Evolutionary conservation across 2,113 vertebrate species (phyloP).

Genomic region (Aix galericulata): DNA sequence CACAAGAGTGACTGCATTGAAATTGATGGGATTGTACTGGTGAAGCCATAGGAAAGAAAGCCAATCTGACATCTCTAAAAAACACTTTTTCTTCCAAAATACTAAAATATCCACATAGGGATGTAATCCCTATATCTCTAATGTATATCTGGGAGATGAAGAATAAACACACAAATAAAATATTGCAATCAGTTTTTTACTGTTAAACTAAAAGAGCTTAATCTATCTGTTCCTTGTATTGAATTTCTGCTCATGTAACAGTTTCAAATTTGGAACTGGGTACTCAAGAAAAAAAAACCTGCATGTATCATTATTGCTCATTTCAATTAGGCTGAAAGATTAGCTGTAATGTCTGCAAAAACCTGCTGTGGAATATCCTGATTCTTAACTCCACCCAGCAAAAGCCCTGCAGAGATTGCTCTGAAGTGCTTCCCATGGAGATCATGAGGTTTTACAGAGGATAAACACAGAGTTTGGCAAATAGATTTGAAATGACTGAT

Average conservation of each 20-base stretch:
- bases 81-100: neutral
- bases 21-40: neutral
- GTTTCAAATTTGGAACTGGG: neutral
- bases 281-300: neutral
- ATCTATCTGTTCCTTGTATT: neutral
- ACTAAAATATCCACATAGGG: neutral
- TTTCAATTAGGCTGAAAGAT: constrained; percentile 44
- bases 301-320: neutral
- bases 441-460: constrained; percentile 32
- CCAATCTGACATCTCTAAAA: neutral
- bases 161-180: neutral
- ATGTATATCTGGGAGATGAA: neutral
- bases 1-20: neutral
- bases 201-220: neutral
- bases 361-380: constrained; percentile 20
- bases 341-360: neutral
- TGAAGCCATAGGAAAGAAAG: neutral
- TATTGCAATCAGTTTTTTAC: neutral
- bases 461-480: constrained; percentile 58
- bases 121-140: too few species aligned
- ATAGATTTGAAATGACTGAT: constrained; percentile 69
- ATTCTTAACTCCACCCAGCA: constrained; percentile 18
- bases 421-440: constrained; percentile 45
- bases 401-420: constrained; percentile 33
- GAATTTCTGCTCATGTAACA: neutral